Evolutionary conservation across 2,797 vertebrate genomes (phyloP).

Genomic region (Argya squamiceps): DNA sequence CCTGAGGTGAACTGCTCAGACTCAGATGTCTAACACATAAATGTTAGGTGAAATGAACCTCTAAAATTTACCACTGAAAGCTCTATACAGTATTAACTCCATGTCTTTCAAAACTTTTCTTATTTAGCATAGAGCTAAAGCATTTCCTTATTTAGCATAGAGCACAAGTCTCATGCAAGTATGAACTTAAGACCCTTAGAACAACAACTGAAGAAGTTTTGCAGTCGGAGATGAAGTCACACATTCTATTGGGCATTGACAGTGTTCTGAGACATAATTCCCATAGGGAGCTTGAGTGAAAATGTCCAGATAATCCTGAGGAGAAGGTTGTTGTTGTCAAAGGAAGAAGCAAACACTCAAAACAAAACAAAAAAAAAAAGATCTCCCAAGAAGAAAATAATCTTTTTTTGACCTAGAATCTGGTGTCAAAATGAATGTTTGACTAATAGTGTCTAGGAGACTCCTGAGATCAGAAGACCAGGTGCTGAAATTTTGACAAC

Average conservation of each 20-base stretch:
- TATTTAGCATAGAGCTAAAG: background rate
- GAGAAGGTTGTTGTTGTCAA: background rate
- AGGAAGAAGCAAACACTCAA: background rate
- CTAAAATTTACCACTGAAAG: background rate
- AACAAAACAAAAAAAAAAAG: background rate
- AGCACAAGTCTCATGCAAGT: rapidly evolving
- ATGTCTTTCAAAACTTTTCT: background rate
- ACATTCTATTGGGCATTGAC: background rate
- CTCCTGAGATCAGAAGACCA: background rate
- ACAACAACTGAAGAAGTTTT: background rate
- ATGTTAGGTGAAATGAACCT: background rate
- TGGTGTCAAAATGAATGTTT: background rate
- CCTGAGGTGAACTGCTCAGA: slow-evolving; percentile 13
- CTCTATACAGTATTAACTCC: background rate
- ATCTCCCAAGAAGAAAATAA: background rate
- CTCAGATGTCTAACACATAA: background rate
- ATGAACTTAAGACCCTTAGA: background rate
- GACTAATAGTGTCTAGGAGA: background rate
- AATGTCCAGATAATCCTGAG: background rate
- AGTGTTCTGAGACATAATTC: background rate
- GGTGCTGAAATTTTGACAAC: background rate
- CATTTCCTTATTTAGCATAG: background rate
- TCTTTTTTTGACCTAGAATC: background rate
- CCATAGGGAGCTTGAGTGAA: background rate
- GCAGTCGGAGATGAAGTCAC: background rate